These are phyloP conservation scores for Drosophila mauritiana DNA, from an alignment of 1,140 invertebrate species.

Conservation along the genomic window DNA sequence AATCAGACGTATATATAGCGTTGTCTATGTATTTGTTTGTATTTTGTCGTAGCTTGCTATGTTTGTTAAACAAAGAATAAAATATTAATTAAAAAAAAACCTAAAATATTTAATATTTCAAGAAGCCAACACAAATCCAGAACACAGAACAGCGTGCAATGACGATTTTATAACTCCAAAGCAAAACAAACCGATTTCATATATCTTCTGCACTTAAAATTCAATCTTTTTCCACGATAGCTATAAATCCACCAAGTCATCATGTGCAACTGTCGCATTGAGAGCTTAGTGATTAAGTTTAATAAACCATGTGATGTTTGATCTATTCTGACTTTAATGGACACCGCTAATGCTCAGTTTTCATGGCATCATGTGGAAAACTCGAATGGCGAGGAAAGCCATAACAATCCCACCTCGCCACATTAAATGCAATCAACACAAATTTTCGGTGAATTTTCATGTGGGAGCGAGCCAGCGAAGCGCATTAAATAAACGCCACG, in stretches of 20 bases:
- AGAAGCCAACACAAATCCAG: too few species aligned
- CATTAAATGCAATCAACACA: constrained; percentile 37
- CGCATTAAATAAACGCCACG: constrained; percentile 66
- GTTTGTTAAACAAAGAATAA: too few species aligned
- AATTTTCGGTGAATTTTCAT: constrained; percentile 44
- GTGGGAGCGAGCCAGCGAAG: constrained; percentile 55
- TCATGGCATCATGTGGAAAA: constrained; percentile 41
- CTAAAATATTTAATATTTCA: too few species aligned
- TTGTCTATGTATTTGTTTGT: too few species aligned
- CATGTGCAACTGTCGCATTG: constrained; percentile 26
- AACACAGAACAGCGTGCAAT: neutral
- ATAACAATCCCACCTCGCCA: constrained; percentile 67
- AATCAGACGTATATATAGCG: too few species aligned
- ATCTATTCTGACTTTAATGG: constrained; percentile 60
- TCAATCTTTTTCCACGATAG: constrained; percentile 1
- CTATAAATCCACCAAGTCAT: constrained; percentile 21
- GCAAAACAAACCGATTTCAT: neutral
- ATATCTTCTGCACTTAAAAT: neutral
- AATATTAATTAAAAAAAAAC: too few species aligned
- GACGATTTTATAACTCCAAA: neutral
- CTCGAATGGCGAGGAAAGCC: constrained; percentile 4
- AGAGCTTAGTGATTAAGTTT: constrained; percentile 60
- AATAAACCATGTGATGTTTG: constrained; percentile 64
- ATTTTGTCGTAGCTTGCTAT: too few species aligned
- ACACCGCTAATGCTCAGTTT: constrained; percentile 48